Evolutionary conservation across 2,888 invertebrate species (phyloP), one percentile per base, ranked within the genome.

Genomic region (Euplexia lucipara): DNA sequence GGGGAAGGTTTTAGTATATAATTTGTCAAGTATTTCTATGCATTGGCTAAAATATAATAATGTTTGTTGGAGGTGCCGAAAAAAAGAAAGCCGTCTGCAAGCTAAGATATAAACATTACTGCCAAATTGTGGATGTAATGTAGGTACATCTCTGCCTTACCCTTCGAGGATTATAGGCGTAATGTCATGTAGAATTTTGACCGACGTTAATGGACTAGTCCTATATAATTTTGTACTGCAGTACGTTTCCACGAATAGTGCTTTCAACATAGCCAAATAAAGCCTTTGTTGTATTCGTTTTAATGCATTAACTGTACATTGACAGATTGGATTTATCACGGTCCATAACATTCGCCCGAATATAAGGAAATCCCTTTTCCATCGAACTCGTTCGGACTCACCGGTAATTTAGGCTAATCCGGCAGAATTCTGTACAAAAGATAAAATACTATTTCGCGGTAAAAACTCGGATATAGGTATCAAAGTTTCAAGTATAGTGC

Each of bases 321-420:
- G 70, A 62, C 49, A 44, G 49, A 65, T 47, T 37, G 65, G 59
- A 56, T 76, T 76, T 59, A 53, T 22, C 18, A 51, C 16, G 62
- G 53, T 54, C 66, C 69, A 79, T 76, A 76, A 65, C 61, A 57
- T 32, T 57, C 44, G 41, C 41, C 34, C 42, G 48, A 70, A 52
- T 61, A 64, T 61, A 63, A 54, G 61, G 48, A 65, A 73, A 61
- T 62, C 49, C 63, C 51, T 62, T 72, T 70, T 45, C 49, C 26
- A 57, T 37, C 35, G 45, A 42, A 42, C 45, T 37, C 26, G 32
- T 49, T 14, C 35, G 20, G n/a, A 52, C 51, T 65, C 32, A 32
- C 14, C 16, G 59, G 44, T 53, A 63, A 70, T 64, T 51, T 47
- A 56, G 39, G 54, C 14, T 68, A 61, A 72, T 75, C 62, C 53